Conservation (phyloP, 2,888 invertebrate genomes). For the Pristionchus entomophagus region DNA sequence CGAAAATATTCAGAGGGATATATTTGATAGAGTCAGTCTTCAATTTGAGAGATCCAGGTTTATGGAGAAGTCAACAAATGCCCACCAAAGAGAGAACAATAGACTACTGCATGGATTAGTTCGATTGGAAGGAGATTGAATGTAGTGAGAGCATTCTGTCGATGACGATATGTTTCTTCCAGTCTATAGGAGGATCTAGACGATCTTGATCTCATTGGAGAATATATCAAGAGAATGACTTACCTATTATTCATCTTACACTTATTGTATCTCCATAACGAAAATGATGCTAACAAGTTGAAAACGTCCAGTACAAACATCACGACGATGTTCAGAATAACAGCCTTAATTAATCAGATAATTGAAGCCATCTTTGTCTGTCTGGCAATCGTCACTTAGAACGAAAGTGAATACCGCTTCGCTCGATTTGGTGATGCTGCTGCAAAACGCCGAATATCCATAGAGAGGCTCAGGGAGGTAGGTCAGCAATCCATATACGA, state of each 20-base stretch:
- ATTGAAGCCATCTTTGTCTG: neutral
- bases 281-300: neutral
- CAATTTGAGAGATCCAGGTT: neutral
- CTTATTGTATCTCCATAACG: neutral
- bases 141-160: neutral
- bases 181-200: neutral
- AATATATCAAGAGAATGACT: neutral
- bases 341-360: neutral
- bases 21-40: too few relatives aligned
- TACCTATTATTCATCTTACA: neutral
- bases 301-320: neutral
- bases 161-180: neutral
- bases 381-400: too few relatives aligned
- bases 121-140: neutral
- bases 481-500: neutral
- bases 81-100: neutral
- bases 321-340: neutral
- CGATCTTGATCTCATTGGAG: neutral
- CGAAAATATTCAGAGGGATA: too few relatives aligned
- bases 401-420: neutral
- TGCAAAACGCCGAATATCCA: neutral
- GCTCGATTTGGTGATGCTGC: constrained; percentile 19
- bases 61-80: neutral
- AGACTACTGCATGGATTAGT: neutral
- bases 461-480: neutral